Base-by-base conservation (phyloP, 2,888 invertebrate species). In the Lepidochitona cinerea region DNA sequence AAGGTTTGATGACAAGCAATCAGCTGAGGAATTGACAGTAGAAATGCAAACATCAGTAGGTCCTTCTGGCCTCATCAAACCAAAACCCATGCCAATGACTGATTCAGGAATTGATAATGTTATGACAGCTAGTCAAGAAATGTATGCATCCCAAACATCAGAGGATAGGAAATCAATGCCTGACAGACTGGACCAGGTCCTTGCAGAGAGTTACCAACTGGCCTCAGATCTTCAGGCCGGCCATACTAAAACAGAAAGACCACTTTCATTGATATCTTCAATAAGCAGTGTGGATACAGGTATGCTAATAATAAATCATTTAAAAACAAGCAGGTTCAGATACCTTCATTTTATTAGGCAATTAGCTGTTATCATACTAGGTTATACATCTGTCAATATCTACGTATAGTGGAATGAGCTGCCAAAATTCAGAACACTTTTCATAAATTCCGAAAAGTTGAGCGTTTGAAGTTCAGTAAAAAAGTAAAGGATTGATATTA, bases 201-300 rank as follows among this genome's bases (percentile, higher is more conserved):
- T 72, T 18, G 5, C 64, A 6, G 73, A 73, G 32, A 52, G 70
- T 7, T 69, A 72, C 4, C 75, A 78, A 71, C 74, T 86, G 70
- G 80, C 81, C 59, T 79, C 79, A 49, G 87, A 87, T 71, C 75
- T 88, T 64, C 75, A 75, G 65, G 82, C 80, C 32, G 87, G 88
- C 9, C 87, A 85, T 69, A 68, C 72, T 33, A 81, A 80, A 65
- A 81, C 81, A 68, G 88, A 89, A 68, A 79, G 90, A 54, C 90
- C 90, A 7, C 75, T 87, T 12, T 90, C 90, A 0, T 81, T 88
- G 54, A 81, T 90, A 52, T 90, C 90, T 3, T 90, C 90, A 4
- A 85, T 88, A 12, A 96, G 87, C 36, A 97, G 97, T 90, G 92
- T 96, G 81, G 97, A 97, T 90, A 95, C 95, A n/a, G 97, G 97